Evolutionary conservation across 1,140 invertebrate genomes (phyloP).

Genomic region (Gonatopus flavifemur): DNA sequence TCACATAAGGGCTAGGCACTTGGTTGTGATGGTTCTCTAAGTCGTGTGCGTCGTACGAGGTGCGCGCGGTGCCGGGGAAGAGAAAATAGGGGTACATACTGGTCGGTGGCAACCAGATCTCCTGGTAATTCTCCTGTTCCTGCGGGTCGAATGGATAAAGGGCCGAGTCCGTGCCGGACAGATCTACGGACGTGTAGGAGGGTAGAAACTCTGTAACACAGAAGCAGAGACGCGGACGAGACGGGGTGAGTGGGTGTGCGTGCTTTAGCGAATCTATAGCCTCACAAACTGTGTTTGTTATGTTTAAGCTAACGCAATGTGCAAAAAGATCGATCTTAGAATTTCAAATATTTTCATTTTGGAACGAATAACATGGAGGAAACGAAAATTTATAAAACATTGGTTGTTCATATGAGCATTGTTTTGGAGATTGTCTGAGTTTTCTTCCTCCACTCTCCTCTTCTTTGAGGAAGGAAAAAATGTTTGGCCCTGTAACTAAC

Average conservation of each 20-base stretch:
- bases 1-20: slow-evolving; percentile 25
- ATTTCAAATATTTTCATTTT: too few species aligned
- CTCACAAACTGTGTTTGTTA: too few species aligned
- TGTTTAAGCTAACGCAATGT: too few species aligned
- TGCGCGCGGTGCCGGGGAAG: slow-evolving; percentile 56
- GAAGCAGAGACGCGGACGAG: slow-evolving; percentile 51
- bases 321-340: too few species aligned
- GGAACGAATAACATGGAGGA: too few species aligned
- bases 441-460: too few species aligned
- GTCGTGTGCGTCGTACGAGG: slow-evolving; percentile 50
- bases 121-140: slow-evolving; percentile 57
- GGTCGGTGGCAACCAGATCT: slow-evolving; percentile 60
- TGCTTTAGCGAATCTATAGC: too few species aligned
- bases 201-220: slow-evolving; percentile 64
- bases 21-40: slow-evolving; percentile 33
- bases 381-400: too few species aligned
- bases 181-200: slow-evolving; percentile 57
- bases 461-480: too few species aligned
- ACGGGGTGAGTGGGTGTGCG: slow-evolving; percentile 45
- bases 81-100: slow-evolving; percentile 63
- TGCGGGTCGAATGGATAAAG: slow-evolving; percentile 59
- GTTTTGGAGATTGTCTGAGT: too few species aligned
- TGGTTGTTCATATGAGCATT: too few species aligned
- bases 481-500: background rate
- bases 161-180: slow-evolving; percentile 62